Evolutionary conservation across 2,888 invertebrate genomes (phyloP).

Genomic region (Heliconius erato): DNA sequence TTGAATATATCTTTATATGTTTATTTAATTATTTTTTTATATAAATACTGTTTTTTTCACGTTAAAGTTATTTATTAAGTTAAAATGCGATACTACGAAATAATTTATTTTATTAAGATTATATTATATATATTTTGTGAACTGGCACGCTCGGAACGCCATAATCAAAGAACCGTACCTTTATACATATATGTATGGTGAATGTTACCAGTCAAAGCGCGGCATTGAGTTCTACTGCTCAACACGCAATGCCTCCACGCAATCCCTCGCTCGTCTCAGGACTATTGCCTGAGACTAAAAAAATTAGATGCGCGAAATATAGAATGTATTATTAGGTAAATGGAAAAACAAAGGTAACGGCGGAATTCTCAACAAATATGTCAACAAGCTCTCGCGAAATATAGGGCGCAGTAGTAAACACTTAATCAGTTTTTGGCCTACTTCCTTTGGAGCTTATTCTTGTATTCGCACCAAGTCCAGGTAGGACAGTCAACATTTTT

Average conservation of each 20-base stretch:
- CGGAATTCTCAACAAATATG: constrained; percentile 29
- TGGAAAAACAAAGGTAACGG: not conserved
- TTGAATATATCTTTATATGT: constrained; percentile 6
- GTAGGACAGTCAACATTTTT: not conserved
- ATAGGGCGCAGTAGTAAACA: constrained; percentile 7
- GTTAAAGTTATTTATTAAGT: not conserved
- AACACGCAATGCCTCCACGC: too few species aligned
- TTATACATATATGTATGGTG: too few species aligned
- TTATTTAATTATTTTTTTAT: not conserved
- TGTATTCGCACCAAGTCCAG: not conserved
- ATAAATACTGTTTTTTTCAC: not conserved
- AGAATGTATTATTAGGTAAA: not conserved
- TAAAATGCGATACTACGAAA: not conserved
- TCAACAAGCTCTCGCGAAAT: constrained; percentile 27
- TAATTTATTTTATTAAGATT: not conserved
- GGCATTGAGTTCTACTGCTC: too few species aligned
- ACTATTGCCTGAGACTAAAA: too few species aligned
- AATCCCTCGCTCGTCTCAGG: too few species aligned
- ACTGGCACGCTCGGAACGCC: too few species aligned
- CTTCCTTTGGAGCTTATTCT: constrained; percentile 18
- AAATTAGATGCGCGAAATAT: too few species aligned
- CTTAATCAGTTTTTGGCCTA: constrained; percentile 32
- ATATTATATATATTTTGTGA: not conserved
- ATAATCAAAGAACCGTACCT: too few species aligned
- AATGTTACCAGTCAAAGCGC: too few species aligned